Evolutionary conservation across 2,888 invertebrate genomes (phyloP), one percentile per base, ranked within the genome.

Genomic region (Platycnemis pennipes): DNA sequence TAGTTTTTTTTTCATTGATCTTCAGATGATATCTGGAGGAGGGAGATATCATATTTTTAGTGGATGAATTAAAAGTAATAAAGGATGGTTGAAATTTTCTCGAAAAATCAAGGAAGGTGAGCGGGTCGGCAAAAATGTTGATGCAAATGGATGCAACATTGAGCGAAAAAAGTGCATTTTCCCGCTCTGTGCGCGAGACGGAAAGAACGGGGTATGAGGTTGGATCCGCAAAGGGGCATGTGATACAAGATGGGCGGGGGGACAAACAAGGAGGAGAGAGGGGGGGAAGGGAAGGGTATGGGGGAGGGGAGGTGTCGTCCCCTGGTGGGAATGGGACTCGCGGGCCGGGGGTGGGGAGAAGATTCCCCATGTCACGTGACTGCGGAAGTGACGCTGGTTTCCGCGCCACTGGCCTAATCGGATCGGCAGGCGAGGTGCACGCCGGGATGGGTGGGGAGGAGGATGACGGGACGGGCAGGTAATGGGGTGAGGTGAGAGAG

Each of bases 361-460:
- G 26, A 44, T 42, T 26, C 19, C 53, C 31, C 42, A 13, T 37
- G 44, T 88, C 94, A 94, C 94, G 94, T 94, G 94, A 94, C 94
- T 53, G 87, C 94, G 94, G 94, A 94, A 94, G 88, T 94, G 94
- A 94, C 94, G 94, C 87, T 88, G 37, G 86, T 88, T 94, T 94
- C 94, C 94, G 87, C 94, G 87, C 94, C 94, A 94, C 87, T 94
- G 94, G 94, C 87, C 94, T 94, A 94, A 94, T 94, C 94, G 94
- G 94, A 94, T 94, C 94, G 91, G 91, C 91, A 91, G 63, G 42
- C 91, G 91, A 91, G 69, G 91, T 91, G 91, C 91, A 63, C 63
- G 91, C 91, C 53, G 91, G 91, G 91, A 63, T 19, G 63, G 63
- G 56, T 46, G 31, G 63, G 44, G 91, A 42, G 63, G 42, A 37